Evolutionary conservation across 1,140 invertebrate species (phyloP).

Genomic region (Drosophila pallidifrons): DNA sequence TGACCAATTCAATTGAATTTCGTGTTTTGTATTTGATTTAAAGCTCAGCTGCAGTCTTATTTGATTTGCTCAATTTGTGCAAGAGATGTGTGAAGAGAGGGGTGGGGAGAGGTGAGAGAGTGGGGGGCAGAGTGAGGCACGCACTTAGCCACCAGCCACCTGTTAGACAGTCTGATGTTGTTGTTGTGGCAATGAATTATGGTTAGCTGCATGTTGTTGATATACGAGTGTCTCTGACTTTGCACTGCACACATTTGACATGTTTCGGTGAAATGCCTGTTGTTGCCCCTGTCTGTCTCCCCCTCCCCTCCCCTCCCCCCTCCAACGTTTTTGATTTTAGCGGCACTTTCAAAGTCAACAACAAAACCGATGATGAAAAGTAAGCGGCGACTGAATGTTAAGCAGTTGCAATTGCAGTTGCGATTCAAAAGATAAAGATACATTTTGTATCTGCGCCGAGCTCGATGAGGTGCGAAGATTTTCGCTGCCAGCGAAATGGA

Average conservation of each 20-base stretch:
- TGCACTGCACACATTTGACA: conserved; percentile 58
- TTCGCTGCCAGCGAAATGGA: conserved; percentile 13
- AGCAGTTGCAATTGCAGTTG: conserved; percentile 34
- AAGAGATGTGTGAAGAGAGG: conserved; percentile 18
- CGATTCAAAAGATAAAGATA: conserved; percentile 14
- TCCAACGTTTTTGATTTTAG: conserved; percentile 16
- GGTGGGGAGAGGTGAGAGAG: background rate
- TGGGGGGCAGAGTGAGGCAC: conserved; percentile 16
- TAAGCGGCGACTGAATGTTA: conserved; percentile 28
- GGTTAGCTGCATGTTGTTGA: conserved; percentile 5
- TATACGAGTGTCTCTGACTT: conserved; percentile 20
- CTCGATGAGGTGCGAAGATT: too few species aligned
- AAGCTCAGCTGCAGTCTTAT: conserved; percentile 28
- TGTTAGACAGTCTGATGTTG: conserved; percentile 11
- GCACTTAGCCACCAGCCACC: conserved; percentile 33
- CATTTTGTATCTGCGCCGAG: background rate
- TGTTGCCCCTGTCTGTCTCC: background rate
- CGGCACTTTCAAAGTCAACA: conserved; percentile 72
- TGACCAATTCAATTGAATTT: conserved; percentile 7
- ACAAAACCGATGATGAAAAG: conserved; percentile 43
- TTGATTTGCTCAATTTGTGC: conserved; percentile 46
- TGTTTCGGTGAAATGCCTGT: conserved; percentile 60
- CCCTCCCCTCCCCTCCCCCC: background rate
- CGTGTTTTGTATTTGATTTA: conserved; percentile 25
- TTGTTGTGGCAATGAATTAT: conserved; percentile 23